Base-by-base conservation (phyloP, 2,888 invertebrate genomes). In the Bhutanitis thaidina region DNA sequence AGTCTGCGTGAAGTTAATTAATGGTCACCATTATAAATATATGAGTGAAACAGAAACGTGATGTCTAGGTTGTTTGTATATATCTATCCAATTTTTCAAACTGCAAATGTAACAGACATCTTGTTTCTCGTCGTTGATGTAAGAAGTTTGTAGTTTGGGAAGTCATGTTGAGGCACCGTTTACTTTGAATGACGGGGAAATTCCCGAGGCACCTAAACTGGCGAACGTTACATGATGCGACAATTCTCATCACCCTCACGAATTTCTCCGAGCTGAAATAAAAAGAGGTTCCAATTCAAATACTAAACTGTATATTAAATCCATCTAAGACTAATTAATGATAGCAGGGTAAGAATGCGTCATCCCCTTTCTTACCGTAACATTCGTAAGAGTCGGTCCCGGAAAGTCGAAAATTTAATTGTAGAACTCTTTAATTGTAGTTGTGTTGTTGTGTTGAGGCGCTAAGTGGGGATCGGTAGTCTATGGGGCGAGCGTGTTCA, bases 231-330 rank as follows among this genome's bases (percentile, higher is more conserved):
- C 87, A 83, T 84, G 59, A 85, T 83, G 69, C 83, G 85, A 62
- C 86, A 87, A 65, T 86, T 86, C 64, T 85, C 85, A 36, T 83
- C 85, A 37, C 85, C 83, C 57, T 87, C 86, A 34, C 86, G 86
- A 53, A 86, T 71, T 60, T 85, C 84, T 29, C 86, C 57, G 73
- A 61, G 79, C 87, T 76, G 37, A 62, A 74, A 58, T 12, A 36
- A 54, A 10, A 43, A 49, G 27, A 20, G 20, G 5, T 7, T 27
- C 27, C 2, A 20, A 20, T 20, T 20, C 3, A 20, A 20, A 20
- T 5, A 20, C 5, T 20, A 20, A 20, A 20, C 5, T 20, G 2
- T 5, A 20, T 5, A 3, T 20, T 20, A 2, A 20, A 2, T n/a
- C n/a, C n/a, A n/a, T n/a, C n/a, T n/a, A n/a, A n/a, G n/a, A n/a